Evolutionary conservation across 1,140 invertebrate species (phyloP).

Genomic region (Drosophila eugracilis): DNA sequence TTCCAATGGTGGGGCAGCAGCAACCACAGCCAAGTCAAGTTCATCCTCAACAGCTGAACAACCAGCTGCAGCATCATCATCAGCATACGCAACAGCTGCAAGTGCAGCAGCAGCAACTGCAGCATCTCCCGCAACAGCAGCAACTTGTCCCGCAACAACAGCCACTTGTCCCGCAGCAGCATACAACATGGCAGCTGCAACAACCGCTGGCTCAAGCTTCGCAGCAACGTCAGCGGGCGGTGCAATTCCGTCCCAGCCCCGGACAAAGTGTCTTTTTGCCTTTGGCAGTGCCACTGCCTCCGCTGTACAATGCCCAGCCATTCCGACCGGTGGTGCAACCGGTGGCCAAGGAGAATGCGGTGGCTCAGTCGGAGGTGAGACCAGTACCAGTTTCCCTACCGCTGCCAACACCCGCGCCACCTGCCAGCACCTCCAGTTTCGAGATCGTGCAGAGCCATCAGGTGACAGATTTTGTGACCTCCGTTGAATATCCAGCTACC

Average conservation of each 20-base stretch:
- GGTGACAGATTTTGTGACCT: constrained; percentile 87
- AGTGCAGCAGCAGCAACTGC: constrained; percentile 28
- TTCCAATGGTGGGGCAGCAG: constrained; percentile 87
- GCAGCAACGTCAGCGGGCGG: constrained; percentile 70
- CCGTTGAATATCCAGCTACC: constrained; percentile 88
- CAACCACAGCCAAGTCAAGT: constrained; percentile 28
- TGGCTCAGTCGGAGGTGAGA: constrained; percentile 71
- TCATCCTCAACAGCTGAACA: not conserved
- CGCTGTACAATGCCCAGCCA: constrained; percentile 86
- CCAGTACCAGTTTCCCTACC: constrained; percentile 47
- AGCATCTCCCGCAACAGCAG: constrained; percentile 49
- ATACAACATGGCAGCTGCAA: constrained; percentile 55
- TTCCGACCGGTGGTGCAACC: constrained; percentile 76
- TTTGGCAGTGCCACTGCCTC: constrained; percentile 86
- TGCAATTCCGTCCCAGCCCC: constrained; percentile 64
- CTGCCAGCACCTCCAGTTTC: constrained; percentile 69
- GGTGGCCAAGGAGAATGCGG: constrained; percentile 54
- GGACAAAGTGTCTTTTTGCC: constrained; percentile 57
- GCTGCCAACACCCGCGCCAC: constrained; percentile 17
- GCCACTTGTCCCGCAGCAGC: constrained; percentile 43
- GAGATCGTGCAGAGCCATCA: constrained; percentile 87
- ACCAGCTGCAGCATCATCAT: constrained; percentile 25
- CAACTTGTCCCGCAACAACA: constrained; percentile 39
- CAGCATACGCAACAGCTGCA: constrained; percentile 46
- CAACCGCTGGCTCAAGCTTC: constrained; percentile 60